phyloP scores from a whole-genome alignment of 1,140 invertebrate genomes.

The Ceratosolen solmsi region DNA sequence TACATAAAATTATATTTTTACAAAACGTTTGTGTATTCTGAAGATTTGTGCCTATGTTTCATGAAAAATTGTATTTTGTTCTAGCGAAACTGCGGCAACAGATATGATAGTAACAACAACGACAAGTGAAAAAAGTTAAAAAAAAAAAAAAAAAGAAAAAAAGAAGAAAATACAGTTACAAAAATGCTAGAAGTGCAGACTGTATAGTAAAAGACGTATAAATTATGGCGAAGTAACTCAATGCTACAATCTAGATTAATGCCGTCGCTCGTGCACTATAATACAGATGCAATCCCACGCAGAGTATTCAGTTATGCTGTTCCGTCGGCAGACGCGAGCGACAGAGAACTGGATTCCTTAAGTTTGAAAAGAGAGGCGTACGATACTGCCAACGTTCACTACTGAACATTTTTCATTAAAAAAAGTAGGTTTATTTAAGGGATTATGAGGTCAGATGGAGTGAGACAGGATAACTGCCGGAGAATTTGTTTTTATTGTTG shows the following conservation, averaged over 20 bases:
- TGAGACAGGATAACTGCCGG: too few relatives aligned
- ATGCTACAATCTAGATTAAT: constrained; percentile 70
- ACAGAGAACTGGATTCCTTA: constrained; percentile 19
- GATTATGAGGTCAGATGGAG: too few relatives aligned
- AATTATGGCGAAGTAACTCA: constrained; percentile 56
- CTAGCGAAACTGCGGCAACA: neutral
- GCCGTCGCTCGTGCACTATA: constrained; percentile 49
- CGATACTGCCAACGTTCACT: neutral
- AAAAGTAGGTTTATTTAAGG: neutral
- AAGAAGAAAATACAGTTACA: neutral
- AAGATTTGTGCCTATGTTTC: too few relatives aligned
- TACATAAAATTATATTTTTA: too few relatives aligned
- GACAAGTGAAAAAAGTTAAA: neutral
- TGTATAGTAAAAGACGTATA: neutral
- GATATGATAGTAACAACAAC: too few relatives aligned
- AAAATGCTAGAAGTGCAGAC: neutral
- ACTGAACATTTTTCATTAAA: neutral
- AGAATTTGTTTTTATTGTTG: too few relatives aligned
- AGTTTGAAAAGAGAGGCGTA: neutral
- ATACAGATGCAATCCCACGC: constrained; percentile 9
- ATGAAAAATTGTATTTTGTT: constrained; percentile 34
- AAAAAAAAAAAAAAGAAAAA: neutral
- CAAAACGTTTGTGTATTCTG: too few relatives aligned
- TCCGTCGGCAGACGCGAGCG: neutral
- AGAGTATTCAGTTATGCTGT: neutral